Base-by-base conservation (phyloP, 2,797 vertebrate genomes). In the Epinephelus coioides region DNA sequence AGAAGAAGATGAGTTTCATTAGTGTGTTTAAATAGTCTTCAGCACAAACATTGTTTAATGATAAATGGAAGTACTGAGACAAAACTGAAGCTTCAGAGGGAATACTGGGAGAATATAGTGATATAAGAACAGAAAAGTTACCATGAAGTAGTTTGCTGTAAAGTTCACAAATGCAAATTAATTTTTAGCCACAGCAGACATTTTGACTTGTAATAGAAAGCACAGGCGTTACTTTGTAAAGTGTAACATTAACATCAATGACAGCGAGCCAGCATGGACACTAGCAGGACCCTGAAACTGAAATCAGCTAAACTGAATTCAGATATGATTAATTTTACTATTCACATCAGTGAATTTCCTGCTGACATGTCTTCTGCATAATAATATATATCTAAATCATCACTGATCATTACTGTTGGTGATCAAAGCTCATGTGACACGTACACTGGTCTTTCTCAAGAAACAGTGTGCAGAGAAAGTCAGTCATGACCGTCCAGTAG, bases 161-260 rank as follows among this genome's bases (percentile, higher is more conserved):
- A 23, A 38, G 40, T 6, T 43, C 6, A n/a, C 19, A 38, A 19
- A 34, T 17, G 8, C 30, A 46, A 64, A 4, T 1, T 8, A 19
- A 5, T 5, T 23, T 9, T 46, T 13, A 25, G 50, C 18, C 34
- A 50, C n/a, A 23, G 51, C 44, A 57, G 25, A 44, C 12, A 51
- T 75, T 59, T 54, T 60, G 38, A 46, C 46, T 60, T 25, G 51
- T 69, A 5, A 38, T 27, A 27, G 25, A 55, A 60, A 60, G 15
- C 21, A 11, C 59, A 51, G 23, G 65, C 65, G 53, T 65, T 47
- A 57, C 38, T 47, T 44, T 40, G 2, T 43, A 10, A 43, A 2
- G 11, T 43, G 54, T 74, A 57, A 51, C 53, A 51, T 30, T 57
- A 57, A 69, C 64, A 59, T n/a, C 34, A 8, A 19, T 15, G 18